Base-by-base conservation (phyloP, 2,797 vertebrate species). In the Neopelma chrysocephalum region DNA sequence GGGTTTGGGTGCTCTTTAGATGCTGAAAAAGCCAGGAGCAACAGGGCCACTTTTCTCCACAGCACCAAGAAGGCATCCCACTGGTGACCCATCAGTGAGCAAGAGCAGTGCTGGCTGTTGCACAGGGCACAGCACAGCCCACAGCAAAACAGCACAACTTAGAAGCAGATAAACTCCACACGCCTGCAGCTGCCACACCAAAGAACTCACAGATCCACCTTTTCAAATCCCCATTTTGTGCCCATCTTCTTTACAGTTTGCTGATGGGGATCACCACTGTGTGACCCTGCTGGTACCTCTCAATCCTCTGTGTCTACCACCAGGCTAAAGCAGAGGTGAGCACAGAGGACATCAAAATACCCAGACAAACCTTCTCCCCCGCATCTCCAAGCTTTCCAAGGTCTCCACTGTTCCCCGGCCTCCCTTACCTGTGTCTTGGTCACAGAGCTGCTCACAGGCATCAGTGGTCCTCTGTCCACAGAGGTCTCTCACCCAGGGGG, bases 361-460 rank as follows among this genome's bases (percentile, higher is more conserved):
- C 12, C 48, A 25, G 17, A 38, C 36, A 73, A 58, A 58, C 27
- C 21, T 64, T 29, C 26, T 53, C 27, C 51, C 60, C 51, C 1
- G 0, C 40, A 22, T 2, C 45, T 69, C 61, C 3, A 16, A 69
- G 34, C 14, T 65, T 82, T 15, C 15, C 66, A 58, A 69, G 43
- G 48, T 34, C 36, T 68, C n/a, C n/a, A 2, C 8, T 56, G 22
- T 47, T 34, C 18, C 34, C 12, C 3, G 0, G 36, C 17, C 20
- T 23, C 20, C 89, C 99, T 98, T 64, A 99, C 99, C 99, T 70
- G 99, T 99, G 36, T 99, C 99, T 60, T 99, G 98, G 95, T 99
- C 98, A 53, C 99, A 99, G 7, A 99, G 98, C 89, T 99, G 99
- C 85, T 99, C 99, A 9, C 99, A 99, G 82, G 99, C 99, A 13